Evolutionary conservation across 2,113 vertebrate genomes (phyloP).

Genomic region (Vulpes ferrilata): DNA sequence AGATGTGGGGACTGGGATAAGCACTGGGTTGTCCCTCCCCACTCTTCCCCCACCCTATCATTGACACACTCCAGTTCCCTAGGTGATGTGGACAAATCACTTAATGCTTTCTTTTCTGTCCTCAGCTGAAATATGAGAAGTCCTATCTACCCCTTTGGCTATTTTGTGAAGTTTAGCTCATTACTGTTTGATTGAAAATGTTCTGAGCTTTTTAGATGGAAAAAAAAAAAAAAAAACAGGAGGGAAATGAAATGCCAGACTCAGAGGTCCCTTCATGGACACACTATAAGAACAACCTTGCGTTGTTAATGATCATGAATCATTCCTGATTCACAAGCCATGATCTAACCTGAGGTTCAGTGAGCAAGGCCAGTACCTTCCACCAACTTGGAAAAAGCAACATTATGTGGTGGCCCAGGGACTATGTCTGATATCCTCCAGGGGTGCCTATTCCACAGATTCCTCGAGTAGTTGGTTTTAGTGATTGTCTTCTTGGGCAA

Average conservation of each 20-base stretch:
- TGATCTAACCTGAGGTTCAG: background rate
- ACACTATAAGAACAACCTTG: background rate
- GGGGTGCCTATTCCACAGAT: background rate
- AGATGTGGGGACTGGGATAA: background rate
- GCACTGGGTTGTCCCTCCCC: background rate
- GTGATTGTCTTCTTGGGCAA: background rate
- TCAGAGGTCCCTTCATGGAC: background rate
- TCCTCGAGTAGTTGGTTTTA: background rate
- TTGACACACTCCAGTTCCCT: background rate
- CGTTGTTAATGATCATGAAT: background rate
- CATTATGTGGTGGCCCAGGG: background rate
- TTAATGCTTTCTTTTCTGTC: conserved; percentile 52
- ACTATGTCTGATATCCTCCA: background rate
- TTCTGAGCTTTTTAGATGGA: background rate
- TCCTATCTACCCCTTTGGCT: background rate
- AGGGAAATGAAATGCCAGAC: conserved; percentile 25
- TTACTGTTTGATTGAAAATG: conserved; percentile 25
- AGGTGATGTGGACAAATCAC: background rate
- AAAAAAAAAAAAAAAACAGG: background rate
- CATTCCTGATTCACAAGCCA: background rate
- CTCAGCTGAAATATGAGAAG: background rate
- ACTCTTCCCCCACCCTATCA: background rate
- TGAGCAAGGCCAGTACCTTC: background rate
- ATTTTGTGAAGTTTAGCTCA: background rate
- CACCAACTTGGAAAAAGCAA: background rate